Evolutionary conservation across 2,888 invertebrate species (phyloP).

Genomic region (Drosophila mayaguana): DNA sequence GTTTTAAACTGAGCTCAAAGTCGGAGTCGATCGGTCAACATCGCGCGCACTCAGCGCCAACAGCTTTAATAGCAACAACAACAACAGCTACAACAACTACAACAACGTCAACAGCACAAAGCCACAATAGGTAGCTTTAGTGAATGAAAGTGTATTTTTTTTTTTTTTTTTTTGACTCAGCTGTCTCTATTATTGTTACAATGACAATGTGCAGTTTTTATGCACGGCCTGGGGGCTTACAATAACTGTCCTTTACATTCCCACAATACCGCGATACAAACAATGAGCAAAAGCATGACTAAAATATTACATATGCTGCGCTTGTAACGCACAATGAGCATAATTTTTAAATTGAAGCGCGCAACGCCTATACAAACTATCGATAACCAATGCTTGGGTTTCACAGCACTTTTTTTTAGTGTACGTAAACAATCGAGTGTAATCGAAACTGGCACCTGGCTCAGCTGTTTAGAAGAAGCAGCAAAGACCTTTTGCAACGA

Average conservation of each 20-base stretch:
- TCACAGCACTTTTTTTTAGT: constrained; percentile 24
- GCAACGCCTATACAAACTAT: constrained; percentile 3
- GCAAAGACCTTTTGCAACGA: constrained; percentile 47
- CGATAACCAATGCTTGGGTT: constrained; percentile 16
- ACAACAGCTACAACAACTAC: constrained; percentile 15
- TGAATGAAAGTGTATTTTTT: constrained; percentile 75
- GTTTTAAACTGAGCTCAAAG: constrained; percentile 69
- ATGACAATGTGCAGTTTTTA: constrained; percentile 65
- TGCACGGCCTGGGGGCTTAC: constrained; percentile 39
- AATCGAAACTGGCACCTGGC: constrained; percentile 19
- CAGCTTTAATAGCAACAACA: constrained; percentile 22
- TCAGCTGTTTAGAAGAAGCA: constrained; percentile 57
- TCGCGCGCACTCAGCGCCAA: constrained; percentile 36
- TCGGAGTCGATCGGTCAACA: constrained; percentile 60
- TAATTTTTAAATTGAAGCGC: constrained; percentile 32
- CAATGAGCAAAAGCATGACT: constrained; percentile 35
- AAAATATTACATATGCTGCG: constrained; percentile 30
- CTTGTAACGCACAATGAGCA: not conserved
- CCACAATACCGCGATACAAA: constrained; percentile 51
- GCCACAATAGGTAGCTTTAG: constrained; percentile 69
- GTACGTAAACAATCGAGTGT: not conserved
- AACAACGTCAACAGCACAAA: constrained; percentile 22
- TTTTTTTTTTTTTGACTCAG: constrained; percentile 61
- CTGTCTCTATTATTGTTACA: constrained; percentile 63
- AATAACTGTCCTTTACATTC: constrained; percentile 66